A percentile compares a stretch with the other conserved stretches of the same genome.
Evolutionary conservation across 2,113 vertebrate genomes (phyloP).

Genomic region (Hippocampus mohnikei): DNA sequence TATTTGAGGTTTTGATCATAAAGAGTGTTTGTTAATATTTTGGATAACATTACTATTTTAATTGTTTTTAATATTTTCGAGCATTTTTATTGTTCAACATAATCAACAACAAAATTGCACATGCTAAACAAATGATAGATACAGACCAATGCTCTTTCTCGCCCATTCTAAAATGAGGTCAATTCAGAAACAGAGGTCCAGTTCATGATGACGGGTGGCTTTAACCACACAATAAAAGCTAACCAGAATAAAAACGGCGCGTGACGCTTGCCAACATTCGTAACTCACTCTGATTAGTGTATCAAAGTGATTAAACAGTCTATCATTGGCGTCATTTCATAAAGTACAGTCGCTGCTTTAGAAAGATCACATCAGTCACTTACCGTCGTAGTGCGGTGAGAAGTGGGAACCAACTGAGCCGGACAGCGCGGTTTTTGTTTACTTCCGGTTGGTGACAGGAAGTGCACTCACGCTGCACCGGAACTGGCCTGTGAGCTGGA

Average conservation of each 20-base stretch:
- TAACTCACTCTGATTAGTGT: neutral
- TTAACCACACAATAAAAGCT: conserved; percentile 2
- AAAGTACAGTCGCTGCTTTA: neutral
- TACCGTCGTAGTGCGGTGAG: neutral
- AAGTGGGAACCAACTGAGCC: neutral
- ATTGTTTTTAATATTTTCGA: no score
- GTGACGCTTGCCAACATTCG: neutral
- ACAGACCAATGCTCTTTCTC: neutral
- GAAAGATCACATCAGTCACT: neutral
- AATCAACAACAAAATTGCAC: neutral
- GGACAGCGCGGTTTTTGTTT: neutral
- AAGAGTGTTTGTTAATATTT: no score
- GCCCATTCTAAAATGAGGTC: neutral
- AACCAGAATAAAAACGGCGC: neutral
- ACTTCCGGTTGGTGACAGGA: conserved; percentile 6
- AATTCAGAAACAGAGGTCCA: neutral
- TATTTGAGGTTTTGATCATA: no score
- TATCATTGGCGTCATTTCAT: neutral
- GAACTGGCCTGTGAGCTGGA: conserved; percentile 9
- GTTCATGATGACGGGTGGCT: conserved; percentile 1
- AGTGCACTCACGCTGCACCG: conserved; percentile 1
- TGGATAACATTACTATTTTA: no score
- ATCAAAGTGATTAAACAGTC: conserved; percentile 10
- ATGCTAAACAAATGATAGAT: neutral
- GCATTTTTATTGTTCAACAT: no score